Evolutionary conservation across 2,113 vertebrate species (phyloP).

Genomic region (Arvicanthis niloticus): DNA sequence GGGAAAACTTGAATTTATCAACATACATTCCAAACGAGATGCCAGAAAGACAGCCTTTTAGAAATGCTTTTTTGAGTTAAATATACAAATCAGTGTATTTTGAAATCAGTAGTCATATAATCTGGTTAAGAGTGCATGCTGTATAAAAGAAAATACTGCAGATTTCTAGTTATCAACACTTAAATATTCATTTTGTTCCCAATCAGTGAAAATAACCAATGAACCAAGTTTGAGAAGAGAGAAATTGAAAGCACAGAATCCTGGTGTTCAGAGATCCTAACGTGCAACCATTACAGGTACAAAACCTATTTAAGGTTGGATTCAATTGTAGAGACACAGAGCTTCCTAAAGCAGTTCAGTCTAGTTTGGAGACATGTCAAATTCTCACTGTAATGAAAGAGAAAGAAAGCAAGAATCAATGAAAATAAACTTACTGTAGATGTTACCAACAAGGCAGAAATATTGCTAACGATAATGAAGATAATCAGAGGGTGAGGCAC

Average conservation of each 20-base stretch:
- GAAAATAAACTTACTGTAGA: background rate
- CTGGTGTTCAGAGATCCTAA: background rate
- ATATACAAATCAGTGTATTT: background rate
- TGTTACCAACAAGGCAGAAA: background rate
- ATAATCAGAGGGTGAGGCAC: background rate
- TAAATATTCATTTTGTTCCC: background rate
- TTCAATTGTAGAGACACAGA: background rate
- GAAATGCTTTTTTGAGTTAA: background rate
- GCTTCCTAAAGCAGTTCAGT: constrained; percentile 25
- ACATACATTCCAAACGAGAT: background rate
- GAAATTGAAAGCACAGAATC: background rate
- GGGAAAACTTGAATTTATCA: background rate
- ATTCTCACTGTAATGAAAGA: background rate
- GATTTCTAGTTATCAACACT: background rate
- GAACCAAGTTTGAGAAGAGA: background rate
- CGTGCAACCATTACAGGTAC: background rate
- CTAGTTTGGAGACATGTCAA: background rate
- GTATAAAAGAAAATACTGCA: background rate
- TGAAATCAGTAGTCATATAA: background rate
- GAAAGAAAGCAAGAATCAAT: constrained; percentile 1
- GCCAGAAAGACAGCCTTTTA: background rate
- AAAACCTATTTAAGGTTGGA: background rate
- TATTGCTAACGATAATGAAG: background rate
- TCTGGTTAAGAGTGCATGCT: background rate
- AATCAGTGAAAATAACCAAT: background rate